Evolutionary conservation across 2,797 vertebrate genomes (phyloP), one percentile per base, ranked within the genome.

Genomic region (Tenualosa ilisha): DNA sequence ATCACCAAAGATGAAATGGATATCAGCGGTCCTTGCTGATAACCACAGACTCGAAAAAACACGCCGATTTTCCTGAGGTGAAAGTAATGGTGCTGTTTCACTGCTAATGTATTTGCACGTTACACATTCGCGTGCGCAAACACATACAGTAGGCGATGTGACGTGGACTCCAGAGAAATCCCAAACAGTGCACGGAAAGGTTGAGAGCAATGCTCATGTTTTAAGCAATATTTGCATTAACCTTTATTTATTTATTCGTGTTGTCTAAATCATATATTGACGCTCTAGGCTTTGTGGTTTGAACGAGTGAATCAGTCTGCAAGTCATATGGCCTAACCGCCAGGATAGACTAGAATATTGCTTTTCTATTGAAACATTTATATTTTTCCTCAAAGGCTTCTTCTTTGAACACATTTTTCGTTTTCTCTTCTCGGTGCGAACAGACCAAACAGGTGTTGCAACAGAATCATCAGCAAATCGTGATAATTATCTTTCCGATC

Each of bases 31-130:
- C 81, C 86, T 86, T 83, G 85, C 51, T 86, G 82, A 88, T 89
- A 89, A 84, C 89, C 75, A 81, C 83, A 84, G 72, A 83, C 82
- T 87, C 81, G 84, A 81, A 90, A 88, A 88, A 91, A 82, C 85
- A 87, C 83, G 86, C 81, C 81, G 83, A 86, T 79, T 79, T 85
- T 40, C 61, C 22, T 87, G 49, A 88, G 82, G 84, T 72, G 59
- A 87, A 88, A 86, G 86, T 82, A 85, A 84, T 85, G 83, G 40
- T 85, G 49, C 75, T 53, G 82, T 68, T 81, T 87, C 82, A 37
- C 85, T 86, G 9, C 43, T 86, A 84, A 84, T 83, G 26, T 86
- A 81, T 84, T 88, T 87, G 13, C 86, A 63, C 51, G 40, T 86
- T 68, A 85, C 65, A 85, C 54, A 83, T 82, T 51, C 20, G 51